A percentile compares a stretch with the other conserved stretches of the same genome.
Conservation (phyloP, 2,888 invertebrate genomes). For the Anoplius nigerrimus region DNA sequence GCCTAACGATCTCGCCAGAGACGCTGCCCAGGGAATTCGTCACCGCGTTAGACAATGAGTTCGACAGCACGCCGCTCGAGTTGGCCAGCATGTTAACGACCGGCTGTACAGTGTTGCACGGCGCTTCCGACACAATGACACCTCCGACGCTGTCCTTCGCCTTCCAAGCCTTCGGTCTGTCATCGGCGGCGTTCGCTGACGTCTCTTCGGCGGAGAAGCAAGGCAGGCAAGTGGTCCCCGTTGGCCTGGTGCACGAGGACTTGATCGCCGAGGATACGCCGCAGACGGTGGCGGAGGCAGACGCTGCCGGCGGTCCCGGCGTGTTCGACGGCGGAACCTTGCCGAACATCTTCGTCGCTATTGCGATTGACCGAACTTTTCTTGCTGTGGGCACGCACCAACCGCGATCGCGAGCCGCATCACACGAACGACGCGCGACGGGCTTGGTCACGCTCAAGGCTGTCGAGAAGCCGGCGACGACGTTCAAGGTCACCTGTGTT, state of each 20-base stretch:
- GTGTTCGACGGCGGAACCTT: slow-evolving; percentile 66
- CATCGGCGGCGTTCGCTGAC: slow-evolving; percentile 47
- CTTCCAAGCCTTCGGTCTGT: slow-evolving; percentile 63
- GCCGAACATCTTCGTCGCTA: slow-evolving; percentile 65
- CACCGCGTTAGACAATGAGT: too few relatives aligned
- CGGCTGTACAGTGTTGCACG: slow-evolving; percentile 23
- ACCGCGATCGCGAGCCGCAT: slow-evolving; percentile 29
- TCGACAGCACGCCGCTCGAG: background rate
- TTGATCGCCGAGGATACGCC: slow-evolving; percentile 10
- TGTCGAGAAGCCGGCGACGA: slow-evolving; percentile 16
- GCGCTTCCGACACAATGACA: slow-evolving; percentile 55
- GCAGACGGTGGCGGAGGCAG: background rate
- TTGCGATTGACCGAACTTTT: slow-evolving; percentile 30
- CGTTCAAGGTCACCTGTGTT: slow-evolving; percentile 13
- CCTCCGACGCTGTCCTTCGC: slow-evolving; percentile 45
- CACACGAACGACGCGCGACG: slow-evolving; percentile 22
- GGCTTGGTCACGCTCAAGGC: slow-evolving; percentile 27
- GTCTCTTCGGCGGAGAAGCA: slow-evolving; percentile 64
- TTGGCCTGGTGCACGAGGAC: slow-evolving; percentile 30
- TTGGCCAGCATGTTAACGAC: background rate
- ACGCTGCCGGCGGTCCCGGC: slow-evolving; percentile 58
- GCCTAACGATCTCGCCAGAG: background rate
- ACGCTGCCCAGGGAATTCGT: too few relatives aligned
- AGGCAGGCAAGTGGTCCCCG: slow-evolving; percentile 59
- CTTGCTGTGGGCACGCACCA: slow-evolving; percentile 20